Conservation (phyloP, 2,888 invertebrate genomes). For the Pseudanteris insignis region DNA sequence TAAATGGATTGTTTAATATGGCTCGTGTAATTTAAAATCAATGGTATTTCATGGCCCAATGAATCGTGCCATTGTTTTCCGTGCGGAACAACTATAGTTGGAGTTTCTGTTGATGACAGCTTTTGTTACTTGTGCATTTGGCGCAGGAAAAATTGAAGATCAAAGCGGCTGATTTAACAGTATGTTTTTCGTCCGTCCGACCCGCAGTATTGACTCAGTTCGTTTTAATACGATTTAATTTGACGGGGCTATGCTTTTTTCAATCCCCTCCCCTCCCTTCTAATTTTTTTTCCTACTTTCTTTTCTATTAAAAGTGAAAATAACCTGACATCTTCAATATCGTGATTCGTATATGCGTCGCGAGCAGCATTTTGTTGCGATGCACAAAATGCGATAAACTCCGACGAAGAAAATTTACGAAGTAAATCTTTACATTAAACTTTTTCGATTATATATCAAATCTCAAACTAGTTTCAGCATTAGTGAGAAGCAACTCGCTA, state of each 20-base stretch:
- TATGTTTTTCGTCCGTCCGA: too few relatives aligned
- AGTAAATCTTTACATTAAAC: constrained; percentile 45
- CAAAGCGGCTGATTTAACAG: constrained; percentile 1
- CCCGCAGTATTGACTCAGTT: too few relatives aligned
- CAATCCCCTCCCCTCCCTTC: background rate
- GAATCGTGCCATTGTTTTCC: constrained; percentile 24
- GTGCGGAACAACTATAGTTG: constrained; percentile 20
- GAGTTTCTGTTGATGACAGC: constrained; percentile 26
- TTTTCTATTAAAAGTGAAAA: constrained; percentile 16
- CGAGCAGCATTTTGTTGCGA: constrained; percentile 10
- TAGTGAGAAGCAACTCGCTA: constrained; percentile 25
- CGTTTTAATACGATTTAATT: too few relatives aligned
- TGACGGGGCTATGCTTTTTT: too few relatives aligned
- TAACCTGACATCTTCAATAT: constrained; percentile 20
- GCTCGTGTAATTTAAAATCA: constrained; percentile 26
- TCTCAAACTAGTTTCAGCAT: constrained; percentile 37
- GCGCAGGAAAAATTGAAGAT: constrained; percentile 4
- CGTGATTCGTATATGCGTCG: constrained; percentile 14
- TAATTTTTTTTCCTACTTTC: too few relatives aligned
- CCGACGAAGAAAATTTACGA: constrained; percentile 36
- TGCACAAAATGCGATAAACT: constrained; percentile 35
- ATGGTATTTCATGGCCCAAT: constrained; percentile 28
- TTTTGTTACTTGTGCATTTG: constrained; percentile 19
- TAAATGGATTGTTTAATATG: constrained; percentile 34
- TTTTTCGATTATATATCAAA: constrained; percentile 45